Percentiles rank a stretch among this genome's conserved stretches.
Conservation (phyloP, 2,888 invertebrate species). For the Cataglyphis livida region DNA sequence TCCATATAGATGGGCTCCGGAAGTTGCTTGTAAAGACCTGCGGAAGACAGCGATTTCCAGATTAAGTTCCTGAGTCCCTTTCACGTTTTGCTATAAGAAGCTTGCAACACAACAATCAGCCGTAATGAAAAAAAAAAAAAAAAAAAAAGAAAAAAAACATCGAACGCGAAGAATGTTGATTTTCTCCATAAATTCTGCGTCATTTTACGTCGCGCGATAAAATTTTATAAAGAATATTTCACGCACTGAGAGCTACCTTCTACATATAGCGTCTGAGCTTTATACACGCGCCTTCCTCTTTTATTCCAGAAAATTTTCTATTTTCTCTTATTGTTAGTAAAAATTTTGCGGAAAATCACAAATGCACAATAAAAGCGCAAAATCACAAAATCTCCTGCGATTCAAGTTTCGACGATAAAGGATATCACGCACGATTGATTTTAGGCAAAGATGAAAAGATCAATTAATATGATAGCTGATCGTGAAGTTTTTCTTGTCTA, state of each 20-base stretch:
- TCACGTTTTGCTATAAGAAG: constrained; percentile 30
- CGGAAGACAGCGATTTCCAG: constrained; percentile 59
- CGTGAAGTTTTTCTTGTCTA: background rate
- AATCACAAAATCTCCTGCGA: background rate
- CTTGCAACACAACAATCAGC: constrained; percentile 1
- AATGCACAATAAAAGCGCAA: background rate
- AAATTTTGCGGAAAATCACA: background rate
- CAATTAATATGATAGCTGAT: constrained; percentile 1
- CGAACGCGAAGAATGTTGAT: background rate
- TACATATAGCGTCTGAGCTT: constrained; percentile 24
- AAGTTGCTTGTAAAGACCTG: constrained; percentile 89
- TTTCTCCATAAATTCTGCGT: background rate
- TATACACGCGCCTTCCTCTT: background rate
- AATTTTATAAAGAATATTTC: constrained; percentile 16
- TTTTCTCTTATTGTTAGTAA: too few relatives aligned
- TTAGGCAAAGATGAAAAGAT: background rate
- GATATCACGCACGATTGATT: background rate
- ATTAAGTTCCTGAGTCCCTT: constrained; percentile 54
- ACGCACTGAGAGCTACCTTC: constrained; percentile 8
- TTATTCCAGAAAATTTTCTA: constrained; percentile 10
- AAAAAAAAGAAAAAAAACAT: background rate
- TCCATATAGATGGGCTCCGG: constrained; percentile 88
- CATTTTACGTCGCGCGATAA: constrained; percentile 6
- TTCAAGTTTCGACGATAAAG: background rate
- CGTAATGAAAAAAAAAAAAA: too few relatives aligned